These are phyloP conservation scores for Drosophila fuyamai DNA, from an alignment of 1,140 invertebrate genomes.

Conservation along the genomic window DNA sequence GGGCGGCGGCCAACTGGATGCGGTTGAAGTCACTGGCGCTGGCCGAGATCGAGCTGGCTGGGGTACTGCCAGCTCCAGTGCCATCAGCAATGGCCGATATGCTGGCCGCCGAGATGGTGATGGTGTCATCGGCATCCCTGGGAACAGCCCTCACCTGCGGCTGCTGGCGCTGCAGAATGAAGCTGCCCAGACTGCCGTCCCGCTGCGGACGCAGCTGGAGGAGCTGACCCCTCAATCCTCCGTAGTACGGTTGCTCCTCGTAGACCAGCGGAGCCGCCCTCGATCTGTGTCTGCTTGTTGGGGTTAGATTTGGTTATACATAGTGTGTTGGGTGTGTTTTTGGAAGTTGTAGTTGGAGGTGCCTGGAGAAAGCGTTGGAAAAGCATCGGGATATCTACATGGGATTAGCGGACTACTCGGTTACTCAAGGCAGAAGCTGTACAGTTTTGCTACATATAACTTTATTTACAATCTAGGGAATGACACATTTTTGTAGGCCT, in stretches of 20 bases:
- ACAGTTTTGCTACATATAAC: constrained; percentile 45
- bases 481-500: constrained; percentile 34
- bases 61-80: constrained; percentile 43
- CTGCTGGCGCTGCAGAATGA: constrained; percentile 50
- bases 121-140: constrained; percentile 63
- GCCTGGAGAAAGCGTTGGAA: constrained; percentile 30
- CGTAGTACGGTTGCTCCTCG: constrained; percentile 86
- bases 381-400: constrained; percentile 44
- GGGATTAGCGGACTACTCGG: constrained; percentile 43
- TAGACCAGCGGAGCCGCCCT: constrained; percentile 50
- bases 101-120: constrained; percentile 65
- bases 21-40: constrained; percentile 79
- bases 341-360: background rate
- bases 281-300: constrained; percentile 77
- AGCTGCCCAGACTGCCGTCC: constrained; percentile 55
- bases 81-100: constrained; percentile 75
- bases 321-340: constrained; percentile 34
- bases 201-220: constrained; percentile 62
- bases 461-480: constrained; percentile 73
- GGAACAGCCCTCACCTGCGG: constrained; percentile 42
- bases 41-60: constrained; percentile 52
- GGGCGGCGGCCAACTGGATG: constrained; percentile 85
- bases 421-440: constrained; percentile 33
- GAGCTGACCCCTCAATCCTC: constrained; percentile 87
- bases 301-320: constrained; percentile 54